phyloP scores from a whole-genome alignment of 35 echinoderm and acorn worm species.

The Heliocidaris erythrogramma region DNA sequence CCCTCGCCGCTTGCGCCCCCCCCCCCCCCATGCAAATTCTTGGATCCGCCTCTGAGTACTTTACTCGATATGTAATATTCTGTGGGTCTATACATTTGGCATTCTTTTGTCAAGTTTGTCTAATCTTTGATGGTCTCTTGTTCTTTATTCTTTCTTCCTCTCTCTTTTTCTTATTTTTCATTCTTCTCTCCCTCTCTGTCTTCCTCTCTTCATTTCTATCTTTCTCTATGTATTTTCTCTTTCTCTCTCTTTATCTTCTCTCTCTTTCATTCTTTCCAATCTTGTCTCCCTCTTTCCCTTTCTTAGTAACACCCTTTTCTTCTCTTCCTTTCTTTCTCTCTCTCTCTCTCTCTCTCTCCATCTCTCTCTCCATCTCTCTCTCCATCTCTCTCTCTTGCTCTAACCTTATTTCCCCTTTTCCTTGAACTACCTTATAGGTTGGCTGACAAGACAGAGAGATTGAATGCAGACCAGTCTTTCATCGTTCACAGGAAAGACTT shows the following conservation, averaged over 20 bases:
- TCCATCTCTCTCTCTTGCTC: background rate
- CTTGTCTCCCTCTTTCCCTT: background rate
- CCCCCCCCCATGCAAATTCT: too few species aligned
- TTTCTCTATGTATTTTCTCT: background rate
- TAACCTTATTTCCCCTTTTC: background rate
- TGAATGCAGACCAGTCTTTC: background rate
- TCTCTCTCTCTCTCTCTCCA: background rate
- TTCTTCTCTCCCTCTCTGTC: too few species aligned
- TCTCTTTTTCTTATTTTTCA: too few species aligned
- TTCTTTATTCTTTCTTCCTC: too few species aligned
- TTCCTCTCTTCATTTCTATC: too few species aligned
- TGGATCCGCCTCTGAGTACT: too few species aligned
- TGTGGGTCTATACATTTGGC: too few species aligned
- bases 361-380: background rate
- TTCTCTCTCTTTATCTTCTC: background rate
- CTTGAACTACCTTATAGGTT: background rate
- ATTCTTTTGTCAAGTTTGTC: too few species aligned
- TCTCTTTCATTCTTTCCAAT: too few species aligned
- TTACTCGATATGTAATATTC: too few species aligned
- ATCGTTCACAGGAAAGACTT: background rate
- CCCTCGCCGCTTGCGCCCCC: too few species aligned
- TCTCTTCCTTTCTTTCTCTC: background rate
- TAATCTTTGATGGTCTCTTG: too few species aligned
- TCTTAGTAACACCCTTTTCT: background rate
- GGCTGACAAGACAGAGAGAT: background rate